Evolutionary conservation across 53 echinoderm and acorn worm species (phyloP), one percentile per base, ranked within the genome.

Genomic region (Luidia sarsii): DNA sequence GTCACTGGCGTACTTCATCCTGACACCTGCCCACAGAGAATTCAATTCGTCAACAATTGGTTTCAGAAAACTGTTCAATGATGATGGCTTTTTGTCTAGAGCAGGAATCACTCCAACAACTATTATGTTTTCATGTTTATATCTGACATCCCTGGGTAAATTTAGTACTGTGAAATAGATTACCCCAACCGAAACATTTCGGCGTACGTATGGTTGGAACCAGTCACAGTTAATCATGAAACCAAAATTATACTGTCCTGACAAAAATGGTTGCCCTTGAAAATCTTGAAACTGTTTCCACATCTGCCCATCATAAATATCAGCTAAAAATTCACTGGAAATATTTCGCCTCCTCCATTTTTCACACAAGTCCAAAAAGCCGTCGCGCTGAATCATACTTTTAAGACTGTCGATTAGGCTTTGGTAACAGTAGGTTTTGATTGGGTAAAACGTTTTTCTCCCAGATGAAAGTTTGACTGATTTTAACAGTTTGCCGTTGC

Each of bases 191-290:
- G 82, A 82, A 19, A 50, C 37, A 50, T 50, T 66, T 33, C 82
- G 50, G 7, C 82, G 67, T 22, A 46, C 51, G 50, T 82, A 82
- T 39, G 82, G 82, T 55, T 82, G 67, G 29, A 82, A 82, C 68
- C 82, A 82, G 48, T 82, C 82, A 50, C 50, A 50, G 52, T 82
- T 82, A 28, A 67, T 18, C 67, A 67, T 66, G 21, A 82, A 67
- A 10, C 53, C 82, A 54, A 67, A 82, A 8, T 16, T 18, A 67
- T 54, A 73, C 28, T 65, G 37, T 4, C 53, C 66, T 5, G 51
- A 50, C 23, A 30, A 52, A 45, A 45, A 64, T 24, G 52, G 52
- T 14, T 38, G 50, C 7, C 54, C 57, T 15, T 82, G 22, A 23
- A 37, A 46, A 38, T 34, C 39, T 35, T 67, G 54, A 55, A 82